Evolutionary conservation across 1,140 invertebrate species (phyloP).

Genomic region (Tribolium castaneum): DNA sequence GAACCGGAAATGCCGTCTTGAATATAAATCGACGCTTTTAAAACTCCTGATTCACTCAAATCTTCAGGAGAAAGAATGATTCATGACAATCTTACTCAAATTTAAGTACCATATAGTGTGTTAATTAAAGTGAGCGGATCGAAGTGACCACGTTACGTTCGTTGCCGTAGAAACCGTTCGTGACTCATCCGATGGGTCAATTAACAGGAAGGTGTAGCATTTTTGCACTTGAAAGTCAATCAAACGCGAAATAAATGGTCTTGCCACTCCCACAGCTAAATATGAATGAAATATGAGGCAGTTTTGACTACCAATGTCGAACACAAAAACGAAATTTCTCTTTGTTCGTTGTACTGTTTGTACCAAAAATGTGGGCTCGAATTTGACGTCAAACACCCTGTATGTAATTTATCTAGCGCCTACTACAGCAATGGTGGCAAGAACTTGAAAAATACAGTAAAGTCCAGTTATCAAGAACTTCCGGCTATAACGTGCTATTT

Average conservation of each 20-base stretch:
- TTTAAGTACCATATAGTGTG: too few relatives aligned
- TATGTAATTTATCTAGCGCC: too few relatives aligned
- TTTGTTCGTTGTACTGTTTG: too few relatives aligned
- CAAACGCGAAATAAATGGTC: background rate
- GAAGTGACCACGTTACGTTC: background rate
- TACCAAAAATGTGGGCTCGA: too few relatives aligned
- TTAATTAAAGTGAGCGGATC: background rate
- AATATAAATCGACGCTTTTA: conserved; percentile 14
- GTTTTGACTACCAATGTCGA: background rate
- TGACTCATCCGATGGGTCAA: background rate
- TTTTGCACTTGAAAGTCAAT: background rate
- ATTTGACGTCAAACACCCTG: too few relatives aligned
- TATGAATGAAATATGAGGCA: background rate
- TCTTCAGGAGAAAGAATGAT: background rate
- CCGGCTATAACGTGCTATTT: too few relatives aligned
- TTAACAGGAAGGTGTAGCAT: background rate
- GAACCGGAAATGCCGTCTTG: conserved; percentile 22
- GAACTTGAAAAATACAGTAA: too few relatives aligned
- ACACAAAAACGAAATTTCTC: background rate
- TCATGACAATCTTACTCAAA: background rate
- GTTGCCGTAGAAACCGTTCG: background rate
- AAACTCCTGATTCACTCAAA: background rate
- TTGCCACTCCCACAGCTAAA: background rate
- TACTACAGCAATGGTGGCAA: too few relatives aligned
- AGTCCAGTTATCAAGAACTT: too few relatives aligned